Percentiles rank a stretch among this genome's conserved stretches.
phyloP scores from a whole-genome alignment of 2,888 invertebrate genomes.

The Rhamphomyia laevipes region DNA sequence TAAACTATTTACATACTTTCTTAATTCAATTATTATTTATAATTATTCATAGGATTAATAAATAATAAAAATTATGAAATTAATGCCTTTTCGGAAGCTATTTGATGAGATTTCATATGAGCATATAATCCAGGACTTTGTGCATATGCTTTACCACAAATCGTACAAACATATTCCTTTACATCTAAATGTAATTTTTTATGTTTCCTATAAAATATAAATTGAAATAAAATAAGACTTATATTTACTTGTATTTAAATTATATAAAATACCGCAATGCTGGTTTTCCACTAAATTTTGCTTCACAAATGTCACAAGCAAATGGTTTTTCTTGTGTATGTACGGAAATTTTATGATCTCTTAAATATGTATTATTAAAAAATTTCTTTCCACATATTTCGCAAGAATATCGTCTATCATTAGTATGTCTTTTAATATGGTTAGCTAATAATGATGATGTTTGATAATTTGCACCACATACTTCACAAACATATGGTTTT shows the following conservation, averaged over 20 bases:
- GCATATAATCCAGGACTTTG: background rate
- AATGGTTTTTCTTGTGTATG: no score
- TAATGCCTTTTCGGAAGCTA: background rate
- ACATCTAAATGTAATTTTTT: background rate
- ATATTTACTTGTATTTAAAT: no score
- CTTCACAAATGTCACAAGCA: no score
- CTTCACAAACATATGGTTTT: slow-evolving; percentile 20
- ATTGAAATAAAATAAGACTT: no score
- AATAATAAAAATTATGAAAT: no score
- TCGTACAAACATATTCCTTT: background rate
- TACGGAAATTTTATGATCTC: background rate
- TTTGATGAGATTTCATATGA: background rate
- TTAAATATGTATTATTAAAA: background rate
- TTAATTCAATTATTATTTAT: no score
- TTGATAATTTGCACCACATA: background rate
- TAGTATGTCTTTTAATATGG: background rate
- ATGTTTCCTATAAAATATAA: background rate
- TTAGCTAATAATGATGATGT: background rate
- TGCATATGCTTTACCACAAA: background rate
- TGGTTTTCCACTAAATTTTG: no score
- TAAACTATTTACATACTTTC: no score
- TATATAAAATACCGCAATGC: no score
- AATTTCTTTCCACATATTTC: background rate
- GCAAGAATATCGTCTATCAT: background rate
- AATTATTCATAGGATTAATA: no score